These are phyloP conservation scores for Ianthella basta DNA, from an alignment of 37 sponge, comb jelly and placozoan species.

Conservation along the genomic window DNA sequence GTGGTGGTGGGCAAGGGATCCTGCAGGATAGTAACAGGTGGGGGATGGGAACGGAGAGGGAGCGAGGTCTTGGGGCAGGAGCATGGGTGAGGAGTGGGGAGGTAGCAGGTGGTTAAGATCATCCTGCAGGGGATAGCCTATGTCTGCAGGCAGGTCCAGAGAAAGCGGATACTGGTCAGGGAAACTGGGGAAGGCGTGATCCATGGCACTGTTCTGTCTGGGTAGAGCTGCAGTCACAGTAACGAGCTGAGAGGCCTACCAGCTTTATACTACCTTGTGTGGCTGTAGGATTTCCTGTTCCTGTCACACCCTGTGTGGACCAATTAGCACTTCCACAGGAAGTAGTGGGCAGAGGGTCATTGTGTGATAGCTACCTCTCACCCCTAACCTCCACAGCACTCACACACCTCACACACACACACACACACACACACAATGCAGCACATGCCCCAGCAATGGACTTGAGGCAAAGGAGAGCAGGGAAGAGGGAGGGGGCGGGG, in stretches of 20 bases:
- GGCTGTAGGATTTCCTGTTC: no score
- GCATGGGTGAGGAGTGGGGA: conserved; percentile 16
- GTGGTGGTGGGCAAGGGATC: no score
- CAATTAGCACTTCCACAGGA: not conserved
- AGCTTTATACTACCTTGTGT: no score
- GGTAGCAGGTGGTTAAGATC: not conserved
- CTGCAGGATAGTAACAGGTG: no score
- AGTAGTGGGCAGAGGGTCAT: not conserved
- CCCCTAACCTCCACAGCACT: not conserved
- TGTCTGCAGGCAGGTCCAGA: conserved; percentile 1
- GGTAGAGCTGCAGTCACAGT: no score
- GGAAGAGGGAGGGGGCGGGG: not conserved
- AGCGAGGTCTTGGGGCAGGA: not conserved
- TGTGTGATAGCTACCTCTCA: not conserved
- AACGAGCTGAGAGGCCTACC: no score
- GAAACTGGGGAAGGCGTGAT: not conserved
- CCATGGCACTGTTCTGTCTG: not conserved
- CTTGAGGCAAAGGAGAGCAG: not conserved
- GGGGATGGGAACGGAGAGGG: not conserved
- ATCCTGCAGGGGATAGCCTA: not conserved
- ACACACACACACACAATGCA: conserved; percentile 41
- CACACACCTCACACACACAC: conserved; percentile 42
- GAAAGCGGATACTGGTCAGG: conserved; percentile 1
- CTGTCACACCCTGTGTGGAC: not conserved
- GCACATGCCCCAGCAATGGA: conserved; percentile 27